Evolutionary conservation across 2,797 vertebrate genomes (phyloP).

Genomic region (Eurystomus glaucurus): DNA sequence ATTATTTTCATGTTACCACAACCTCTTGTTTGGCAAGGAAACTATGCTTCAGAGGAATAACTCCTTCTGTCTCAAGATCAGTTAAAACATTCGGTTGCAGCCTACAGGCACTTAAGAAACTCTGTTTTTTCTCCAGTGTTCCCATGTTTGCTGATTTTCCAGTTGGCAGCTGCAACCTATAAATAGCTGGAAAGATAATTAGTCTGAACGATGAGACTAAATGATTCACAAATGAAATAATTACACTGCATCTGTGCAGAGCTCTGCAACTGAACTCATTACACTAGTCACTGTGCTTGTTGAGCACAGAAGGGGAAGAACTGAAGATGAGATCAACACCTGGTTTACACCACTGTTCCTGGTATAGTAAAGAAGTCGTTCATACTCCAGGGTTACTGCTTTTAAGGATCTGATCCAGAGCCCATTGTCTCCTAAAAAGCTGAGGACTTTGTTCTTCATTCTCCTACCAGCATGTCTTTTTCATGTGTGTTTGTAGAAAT

Average conservation of each 20-base stretch:
- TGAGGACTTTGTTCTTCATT: not conserved
- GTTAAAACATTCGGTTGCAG: not conserved
- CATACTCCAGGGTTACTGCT: not conserved
- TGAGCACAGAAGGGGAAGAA: not conserved
- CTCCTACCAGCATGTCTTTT: not conserved
- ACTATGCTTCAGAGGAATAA: not conserved
- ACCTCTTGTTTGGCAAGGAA: not conserved
- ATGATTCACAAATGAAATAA: conserved; percentile 67
- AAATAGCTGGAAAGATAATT: conserved; percentile 62
- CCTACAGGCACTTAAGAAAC: not conserved
- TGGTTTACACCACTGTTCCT: not conserved
- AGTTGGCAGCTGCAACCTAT: conserved; percentile 63
- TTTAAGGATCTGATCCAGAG: not conserved
- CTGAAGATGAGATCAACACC: not conserved
- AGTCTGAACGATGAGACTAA: not conserved
- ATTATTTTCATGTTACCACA: not conserved
- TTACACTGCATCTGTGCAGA: conserved; percentile 43
- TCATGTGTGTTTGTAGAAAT: not conserved
- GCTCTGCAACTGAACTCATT: not conserved
- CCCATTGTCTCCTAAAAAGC: not conserved
- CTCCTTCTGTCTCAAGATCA: not conserved
- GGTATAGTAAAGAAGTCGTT: rapidly evolving
- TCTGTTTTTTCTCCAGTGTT: not conserved
- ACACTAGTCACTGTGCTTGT: not conserved
- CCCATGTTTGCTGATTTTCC: conserved; percentile 36